Evolutionary conservation across 2,888 invertebrate genomes (phyloP).

Genomic region (Yponomeuta malinellus): DNA sequence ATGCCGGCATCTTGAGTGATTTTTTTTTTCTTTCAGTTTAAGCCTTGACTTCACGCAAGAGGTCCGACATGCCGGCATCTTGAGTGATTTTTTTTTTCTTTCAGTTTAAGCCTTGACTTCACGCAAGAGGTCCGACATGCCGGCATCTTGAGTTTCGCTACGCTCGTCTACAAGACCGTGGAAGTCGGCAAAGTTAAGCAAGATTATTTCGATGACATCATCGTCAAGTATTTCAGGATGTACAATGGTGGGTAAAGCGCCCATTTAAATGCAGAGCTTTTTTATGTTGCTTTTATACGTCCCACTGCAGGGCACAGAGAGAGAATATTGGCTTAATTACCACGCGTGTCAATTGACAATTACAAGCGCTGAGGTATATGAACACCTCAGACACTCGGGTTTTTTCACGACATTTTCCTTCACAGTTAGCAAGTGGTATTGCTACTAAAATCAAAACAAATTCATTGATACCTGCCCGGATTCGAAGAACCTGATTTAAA

Average conservation of each 20-base stretch:
- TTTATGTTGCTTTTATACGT: too few relatives aligned
- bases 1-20: conserved; percentile 81
- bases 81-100: conserved; percentile 46
- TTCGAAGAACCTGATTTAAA: too few relatives aligned
- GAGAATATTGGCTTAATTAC: too few relatives aligned
- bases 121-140: conserved; percentile 77
- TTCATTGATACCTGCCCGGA: too few relatives aligned
- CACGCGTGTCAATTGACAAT: too few relatives aligned
- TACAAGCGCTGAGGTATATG: too few relatives aligned
- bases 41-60: conserved; percentile 61
- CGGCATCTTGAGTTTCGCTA: conserved; percentile 81
- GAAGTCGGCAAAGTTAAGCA: conserved; percentile 70
- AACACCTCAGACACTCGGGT: too few relatives aligned
- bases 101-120: conserved; percentile 50
- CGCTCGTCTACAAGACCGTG: conserved; percentile 79
- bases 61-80: conserved; percentile 79
- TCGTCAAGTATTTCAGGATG: conserved; percentile 81
- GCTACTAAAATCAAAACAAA: too few relatives aligned
- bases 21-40: conserved; percentile 27
- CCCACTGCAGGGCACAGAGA: too few relatives aligned
- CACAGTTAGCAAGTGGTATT: too few relatives aligned
- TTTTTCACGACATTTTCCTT: too few relatives aligned
- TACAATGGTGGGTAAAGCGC: conserved; percentile 76
- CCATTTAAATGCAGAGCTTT: too few relatives aligned
- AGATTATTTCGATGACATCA: conserved; percentile 81